Base-by-base conservation (phyloP, 2,113 vertebrate species). In the Tor tambroides region DNA sequence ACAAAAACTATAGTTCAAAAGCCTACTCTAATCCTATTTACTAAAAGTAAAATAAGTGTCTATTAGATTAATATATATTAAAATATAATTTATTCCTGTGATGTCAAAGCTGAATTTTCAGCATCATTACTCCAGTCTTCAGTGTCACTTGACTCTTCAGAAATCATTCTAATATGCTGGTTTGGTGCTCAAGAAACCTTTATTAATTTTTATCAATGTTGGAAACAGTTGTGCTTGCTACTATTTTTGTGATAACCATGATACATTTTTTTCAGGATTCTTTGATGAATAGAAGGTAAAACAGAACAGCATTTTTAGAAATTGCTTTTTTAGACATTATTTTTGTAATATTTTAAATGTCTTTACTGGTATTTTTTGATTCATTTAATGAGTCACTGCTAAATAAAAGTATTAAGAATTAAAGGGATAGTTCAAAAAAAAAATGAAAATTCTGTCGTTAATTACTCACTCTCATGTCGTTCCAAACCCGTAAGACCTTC, bases 361-460 rank as follows among this genome's bases (percentile, higher is more conserved):
- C 14, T 67, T 67, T 69, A 69, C 72, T n/a, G 38, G n/a, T n/a
- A n/a, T n/a, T n/a, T n/a, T n/a, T n/a, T 67, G 14, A 67, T 67
- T 6, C 30, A 17, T 69, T 69, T 0, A 71, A 4, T 21, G 7
- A 9, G 7, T 21, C 15, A 28, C 19, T 3, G 28, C 65, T 17
- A 3, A 69, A 76, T 14, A 76, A 26, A 76, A 76, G 2, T n/a
- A 46, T 76, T 28, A 38, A 74, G n/a, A 4, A 12, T 63, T 63
- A n/a, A n/a, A n/a, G n/a, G n/a, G n/a, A n/a, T n/a, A n/a, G n/a
- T n/a, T n/a, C n/a, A n/a, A n/a, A n/a, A n/a, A n/a, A n/a, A n/a
- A n/a, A n/a, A n/a, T n/a, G n/a, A n/a, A n/a, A n/a, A n/a, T n/a
- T n/a, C n/a, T n/a, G n/a, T n/a, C n/a, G n/a, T n/a, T n/a, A n/a